Conservation (phyloP, 2,888 invertebrate genomes). For the Biston stratarius region DNA sequence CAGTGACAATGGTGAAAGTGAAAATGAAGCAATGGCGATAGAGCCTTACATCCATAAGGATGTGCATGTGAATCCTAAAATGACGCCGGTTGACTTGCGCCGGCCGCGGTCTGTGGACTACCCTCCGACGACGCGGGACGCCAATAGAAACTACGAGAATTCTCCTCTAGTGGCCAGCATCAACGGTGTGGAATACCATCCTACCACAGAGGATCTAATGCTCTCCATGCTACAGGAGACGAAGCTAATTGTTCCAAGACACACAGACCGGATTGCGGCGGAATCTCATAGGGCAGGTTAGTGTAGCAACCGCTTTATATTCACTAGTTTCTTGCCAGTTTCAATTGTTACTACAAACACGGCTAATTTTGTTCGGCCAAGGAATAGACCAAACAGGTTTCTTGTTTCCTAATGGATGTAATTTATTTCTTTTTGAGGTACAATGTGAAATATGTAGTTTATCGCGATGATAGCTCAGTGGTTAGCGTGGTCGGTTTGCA, state of each 20-base stretch:
- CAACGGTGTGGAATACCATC: constrained; percentile 80
- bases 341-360: no score
- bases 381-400: no score
- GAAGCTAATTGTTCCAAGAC: constrained; percentile 76
- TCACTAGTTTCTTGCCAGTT: no score
- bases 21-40: constrained; percentile 65
- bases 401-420: no score
- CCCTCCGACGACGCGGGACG: constrained; percentile 58
- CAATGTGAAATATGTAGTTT: no score
- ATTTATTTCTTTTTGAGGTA: no score
- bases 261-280: constrained; percentile 67
- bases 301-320: constrained; percentile 23
- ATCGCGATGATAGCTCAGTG: no score
- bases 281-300: constrained; percentile 80
- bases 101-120: constrained; percentile 79
- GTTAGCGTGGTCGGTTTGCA: no score
- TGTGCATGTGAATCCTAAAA: constrained; percentile 84
- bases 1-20: constrained; percentile 62
- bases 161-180: constrained; percentile 80
- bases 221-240: constrained; percentile 82
- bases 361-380: no score
- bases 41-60: constrained; percentile 83
- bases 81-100: constrained; percentile 79
- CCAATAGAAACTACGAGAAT: constrained; percentile 74
- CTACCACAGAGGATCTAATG: constrained; percentile 81